phyloP scores from a whole-genome alignment of 2,888 invertebrate species.

The Dryomyza anilis region DNA sequence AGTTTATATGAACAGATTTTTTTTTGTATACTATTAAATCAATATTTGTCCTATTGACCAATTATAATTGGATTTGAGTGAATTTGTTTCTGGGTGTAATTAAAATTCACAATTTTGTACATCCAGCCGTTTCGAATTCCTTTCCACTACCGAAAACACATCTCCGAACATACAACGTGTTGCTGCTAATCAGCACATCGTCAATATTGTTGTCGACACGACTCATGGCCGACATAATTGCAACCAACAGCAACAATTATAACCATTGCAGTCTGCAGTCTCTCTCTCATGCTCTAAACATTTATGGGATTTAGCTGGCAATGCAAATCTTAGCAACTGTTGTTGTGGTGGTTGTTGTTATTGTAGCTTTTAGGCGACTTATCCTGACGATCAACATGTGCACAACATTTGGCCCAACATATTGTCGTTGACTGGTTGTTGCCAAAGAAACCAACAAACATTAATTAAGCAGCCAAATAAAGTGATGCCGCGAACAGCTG shows the following conservation, averaged over 20 bases:
- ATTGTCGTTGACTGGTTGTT: too few species aligned
- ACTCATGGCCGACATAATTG: too few species aligned
- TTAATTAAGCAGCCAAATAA: not conserved
- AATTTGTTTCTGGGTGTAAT: too few species aligned
- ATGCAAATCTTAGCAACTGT: not conserved
- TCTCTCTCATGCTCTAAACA: too few species aligned
- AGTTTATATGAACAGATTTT: too few species aligned
- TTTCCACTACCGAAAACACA: not conserved
- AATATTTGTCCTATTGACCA: too few species aligned
- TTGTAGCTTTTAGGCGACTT: not conserved
- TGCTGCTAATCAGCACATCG: not conserved
- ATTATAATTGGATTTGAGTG: too few species aligned
- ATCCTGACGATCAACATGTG: constrained; percentile 6
- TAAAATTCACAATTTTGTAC: too few species aligned
- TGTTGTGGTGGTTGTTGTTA: not conserved
- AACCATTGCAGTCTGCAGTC: too few species aligned
- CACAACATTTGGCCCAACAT: not conserved
- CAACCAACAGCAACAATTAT: too few species aligned
- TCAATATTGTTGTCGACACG: not conserved
- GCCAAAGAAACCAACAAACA: not conserved
- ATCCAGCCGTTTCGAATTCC: too few species aligned
- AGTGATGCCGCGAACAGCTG: not conserved
- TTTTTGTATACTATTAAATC: too few species aligned
- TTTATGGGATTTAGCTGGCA: not conserved
- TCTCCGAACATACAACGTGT: not conserved